These are phyloP conservation scores for Malurus cyaneus DNA, from an alignment of 2,113 vertebrate species.

Conservation along the genomic window DNA sequence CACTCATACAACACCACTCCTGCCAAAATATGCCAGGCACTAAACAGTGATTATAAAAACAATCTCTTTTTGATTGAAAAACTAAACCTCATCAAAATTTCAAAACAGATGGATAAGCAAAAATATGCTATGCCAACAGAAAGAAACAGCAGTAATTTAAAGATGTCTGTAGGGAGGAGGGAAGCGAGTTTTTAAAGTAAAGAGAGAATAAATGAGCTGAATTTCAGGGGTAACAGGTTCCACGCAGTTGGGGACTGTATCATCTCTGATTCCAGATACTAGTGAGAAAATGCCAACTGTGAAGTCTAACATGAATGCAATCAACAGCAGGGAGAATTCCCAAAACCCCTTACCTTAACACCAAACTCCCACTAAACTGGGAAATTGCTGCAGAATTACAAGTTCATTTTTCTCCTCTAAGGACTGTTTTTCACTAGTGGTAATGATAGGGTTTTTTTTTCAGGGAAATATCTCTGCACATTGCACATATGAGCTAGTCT, in stretches of 20 bases:
- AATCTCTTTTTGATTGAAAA: constrained; percentile 52
- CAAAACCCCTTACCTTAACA: background rate
- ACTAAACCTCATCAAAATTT: constrained; percentile 55
- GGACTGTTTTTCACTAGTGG: background rate
- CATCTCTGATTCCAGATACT: background rate
- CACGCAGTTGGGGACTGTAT: background rate
- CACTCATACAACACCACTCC: background rate
- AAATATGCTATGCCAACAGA: constrained; percentile 52
- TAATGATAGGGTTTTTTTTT: background rate
- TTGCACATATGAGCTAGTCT: constrained; percentile 40
- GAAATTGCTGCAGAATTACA: constrained; percentile 5
- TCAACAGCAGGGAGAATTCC: background rate
- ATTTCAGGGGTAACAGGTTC: constrained; percentile 52
- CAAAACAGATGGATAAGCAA: constrained; percentile 61
- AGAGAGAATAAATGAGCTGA: constrained; percentile 26
- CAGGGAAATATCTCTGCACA: constrained; percentile 37
- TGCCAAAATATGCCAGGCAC: constrained; percentile 45
- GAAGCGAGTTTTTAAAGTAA: background rate
- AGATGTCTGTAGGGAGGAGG: constrained; percentile 25
- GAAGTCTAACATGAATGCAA: background rate
- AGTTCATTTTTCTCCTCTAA: constrained; percentile 10
- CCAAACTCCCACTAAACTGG: background rate
- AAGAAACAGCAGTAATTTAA: constrained; percentile 36
- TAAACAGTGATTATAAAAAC: constrained; percentile 42
- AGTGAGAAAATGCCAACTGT: background rate